These are phyloP conservation scores for Graphium colonna DNA, from an alignment of 2,888 invertebrate species.

Conservation along the genomic window DNA sequence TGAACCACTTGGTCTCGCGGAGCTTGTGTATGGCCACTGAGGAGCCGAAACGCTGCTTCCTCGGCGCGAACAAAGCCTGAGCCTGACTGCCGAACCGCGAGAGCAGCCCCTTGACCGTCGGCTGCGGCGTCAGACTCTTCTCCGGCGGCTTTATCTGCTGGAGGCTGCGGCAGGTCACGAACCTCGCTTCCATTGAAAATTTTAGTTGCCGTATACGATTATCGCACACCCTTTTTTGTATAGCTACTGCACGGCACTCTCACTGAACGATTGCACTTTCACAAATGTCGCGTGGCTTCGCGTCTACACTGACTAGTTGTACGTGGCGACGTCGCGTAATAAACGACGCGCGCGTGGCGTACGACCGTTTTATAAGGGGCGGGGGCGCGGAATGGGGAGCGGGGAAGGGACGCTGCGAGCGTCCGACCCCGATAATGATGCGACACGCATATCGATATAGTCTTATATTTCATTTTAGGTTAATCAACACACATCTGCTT, in stretches of 20 bases:
- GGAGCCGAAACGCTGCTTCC: constrained; percentile 79
- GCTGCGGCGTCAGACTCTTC: constrained; percentile 73
- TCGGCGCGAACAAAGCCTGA: constrained; percentile 74
- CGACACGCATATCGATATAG: background rate
- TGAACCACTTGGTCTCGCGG: constrained; percentile 88
- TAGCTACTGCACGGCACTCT: constrained; percentile 45
- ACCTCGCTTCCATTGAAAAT: constrained; percentile 80
- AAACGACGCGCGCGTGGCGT: constrained; percentile 74
- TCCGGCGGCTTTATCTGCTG: constrained; percentile 79
- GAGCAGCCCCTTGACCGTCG: constrained; percentile 74
- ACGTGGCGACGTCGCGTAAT: constrained; percentile 58
- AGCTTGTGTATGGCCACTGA: constrained; percentile 86
- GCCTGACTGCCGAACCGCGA: constrained; percentile 78
- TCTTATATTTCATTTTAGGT: no score
- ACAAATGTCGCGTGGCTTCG: constrained; percentile 70
- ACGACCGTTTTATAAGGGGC: constrained; percentile 51
- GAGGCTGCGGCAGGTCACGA: constrained; percentile 77
- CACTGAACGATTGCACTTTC: constrained; percentile 75
- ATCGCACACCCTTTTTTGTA: constrained; percentile 38
- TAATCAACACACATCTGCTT: no score
- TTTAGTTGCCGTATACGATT: constrained; percentile 47
- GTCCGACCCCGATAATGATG: constrained; percentile 63
- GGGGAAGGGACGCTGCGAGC: constrained; percentile 33
- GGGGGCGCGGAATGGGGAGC: constrained; percentile 37
- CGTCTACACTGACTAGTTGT: constrained; percentile 46